Evolutionary conservation across 2,113 vertebrate genomes (phyloP).

Genomic region (Boleophthalmus pectinirostris): DNA sequence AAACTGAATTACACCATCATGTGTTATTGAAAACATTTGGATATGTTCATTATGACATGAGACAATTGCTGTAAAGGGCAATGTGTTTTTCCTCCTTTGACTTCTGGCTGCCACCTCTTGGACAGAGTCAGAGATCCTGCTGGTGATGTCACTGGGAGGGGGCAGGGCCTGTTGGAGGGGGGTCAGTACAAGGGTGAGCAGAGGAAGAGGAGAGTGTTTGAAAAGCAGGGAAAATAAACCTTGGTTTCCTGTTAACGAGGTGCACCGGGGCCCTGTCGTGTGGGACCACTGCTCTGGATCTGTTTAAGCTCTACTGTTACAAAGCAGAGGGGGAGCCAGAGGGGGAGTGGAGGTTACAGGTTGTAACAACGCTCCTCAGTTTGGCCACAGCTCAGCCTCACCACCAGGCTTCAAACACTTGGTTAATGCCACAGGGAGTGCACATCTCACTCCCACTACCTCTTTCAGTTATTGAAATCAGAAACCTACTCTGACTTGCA

Average conservation of each 20-base stretch:
- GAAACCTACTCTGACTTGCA: background rate
- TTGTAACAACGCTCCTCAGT: slow-evolving; percentile 45
- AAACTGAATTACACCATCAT: background rate
- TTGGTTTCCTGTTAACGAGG: slow-evolving; percentile 79
- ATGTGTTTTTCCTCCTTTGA: slow-evolving; percentile 49
- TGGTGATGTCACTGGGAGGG: slow-evolving; percentile 61
- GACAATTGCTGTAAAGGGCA: background rate
- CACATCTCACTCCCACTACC: background rate
- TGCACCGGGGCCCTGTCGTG: slow-evolving; percentile 58
- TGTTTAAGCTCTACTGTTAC: slow-evolving; percentile 70
- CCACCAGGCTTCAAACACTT: slow-evolving; percentile 27
- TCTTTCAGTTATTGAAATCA: background rate
- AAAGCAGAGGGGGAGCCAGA: slow-evolving; percentile 17
- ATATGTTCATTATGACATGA: background rate
- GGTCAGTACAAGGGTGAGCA: slow-evolving; percentile 61
- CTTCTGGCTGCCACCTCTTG: slow-evolving; percentile 55
- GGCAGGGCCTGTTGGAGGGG: background rate
- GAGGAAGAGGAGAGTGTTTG: slow-evolving; percentile 75
- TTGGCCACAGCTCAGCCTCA: slow-evolving; percentile 33
- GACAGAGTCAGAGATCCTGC: slow-evolving; percentile 72
- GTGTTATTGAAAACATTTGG: background rate
- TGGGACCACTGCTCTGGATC: slow-evolving; percentile 67
- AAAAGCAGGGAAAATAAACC: slow-evolving; percentile 78
- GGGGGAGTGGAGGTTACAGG: slow-evolving; percentile 56
- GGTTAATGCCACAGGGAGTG: slow-evolving; percentile 23